Conservation (phyloP, 1,140 invertebrate genomes). For the Sesamia nonagrioides region DNA sequence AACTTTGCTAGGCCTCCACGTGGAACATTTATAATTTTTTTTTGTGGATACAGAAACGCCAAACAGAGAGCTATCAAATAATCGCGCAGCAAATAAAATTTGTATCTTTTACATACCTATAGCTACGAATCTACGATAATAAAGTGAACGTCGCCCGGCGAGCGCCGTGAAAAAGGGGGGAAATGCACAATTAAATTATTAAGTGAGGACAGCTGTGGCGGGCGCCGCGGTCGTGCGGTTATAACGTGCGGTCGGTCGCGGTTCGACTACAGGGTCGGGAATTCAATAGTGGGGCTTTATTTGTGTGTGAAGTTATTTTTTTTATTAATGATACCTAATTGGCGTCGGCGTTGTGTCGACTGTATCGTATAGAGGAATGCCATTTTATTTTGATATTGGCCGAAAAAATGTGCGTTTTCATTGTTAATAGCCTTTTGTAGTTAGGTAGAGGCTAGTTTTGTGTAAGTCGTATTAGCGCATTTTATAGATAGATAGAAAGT, state of each 20-base stretch:
- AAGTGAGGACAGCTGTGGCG: constrained; percentile 66
- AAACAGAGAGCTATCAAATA: neutral
- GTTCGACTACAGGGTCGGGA: constrained; percentile 41
- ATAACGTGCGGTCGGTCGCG: neutral
- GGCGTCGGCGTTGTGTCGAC: neutral
- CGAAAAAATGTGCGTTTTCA: no score
- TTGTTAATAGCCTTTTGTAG: no score
- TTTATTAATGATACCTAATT: constrained; percentile 10
- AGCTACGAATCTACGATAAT: constrained; percentile 13
- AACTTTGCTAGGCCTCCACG: no score
- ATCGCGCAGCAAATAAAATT: neutral
- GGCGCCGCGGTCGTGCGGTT: constrained; percentile 32
- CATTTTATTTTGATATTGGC: no score
- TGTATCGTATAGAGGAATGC: neutral
- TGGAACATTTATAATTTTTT: no score
- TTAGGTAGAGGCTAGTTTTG: no score
- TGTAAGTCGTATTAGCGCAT: no score
- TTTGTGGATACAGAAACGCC: no score
- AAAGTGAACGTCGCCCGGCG: neutral
- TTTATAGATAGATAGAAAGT: no score
- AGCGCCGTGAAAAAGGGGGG: constrained; percentile 67
- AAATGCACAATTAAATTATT: constrained; percentile 79
- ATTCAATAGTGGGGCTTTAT: neutral
- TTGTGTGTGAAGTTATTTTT: neutral
- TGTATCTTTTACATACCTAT: neutral